Evolutionary conservation across 2,888 invertebrate species (phyloP), one percentile per base, ranked within the genome.

Genomic region (Dasysyrphus tricinctus): DNA sequence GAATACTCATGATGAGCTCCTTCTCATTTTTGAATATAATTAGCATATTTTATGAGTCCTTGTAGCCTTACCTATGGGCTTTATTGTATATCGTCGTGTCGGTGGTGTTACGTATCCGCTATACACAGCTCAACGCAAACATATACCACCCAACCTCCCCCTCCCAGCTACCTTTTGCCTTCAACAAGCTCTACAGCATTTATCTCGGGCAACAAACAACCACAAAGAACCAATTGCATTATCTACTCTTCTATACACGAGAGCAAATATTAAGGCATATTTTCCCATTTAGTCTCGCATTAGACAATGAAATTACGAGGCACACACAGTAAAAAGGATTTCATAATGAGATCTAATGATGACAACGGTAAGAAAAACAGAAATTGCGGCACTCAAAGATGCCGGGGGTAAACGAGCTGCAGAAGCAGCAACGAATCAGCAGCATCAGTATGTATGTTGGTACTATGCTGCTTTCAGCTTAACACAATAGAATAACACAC

Each of bases 321-420:
- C 69, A 47, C 61, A 75, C 78, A 82, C 72, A 80, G 79, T 79
- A 72, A 85, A 88, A 80, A 86, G 83, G 88, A 88, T 88, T 88
- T 74, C 79, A 77, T 88, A 88, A 88, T 88, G 88, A 88, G 88
- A 88, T 88, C 88, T 88, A 88, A 88, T 88, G 88, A 88, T 86
- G 88, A 88, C 88, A 88, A 73, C 73, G 67, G 61, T 79, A 83
- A 87, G 86, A 86, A 82, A 79, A 78, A 72, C 86, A 79, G 78
- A 79, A 86, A 86, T 79, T 86, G 82, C 86, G 59, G 37, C 59
- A 72, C 51, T 59, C 67, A 59, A 70, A 65, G 59, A 51, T 29
- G 67, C 19, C 9, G 44, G 56, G 67, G 67, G 67, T 44, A 37
- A 24, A 19, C 14, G 16, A 42, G 39, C 14, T 24, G 12, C 39